Evolutionary conservation across 2,888 invertebrate genomes (phyloP).

Genomic region (Tryphoninae sp.): DNA sequence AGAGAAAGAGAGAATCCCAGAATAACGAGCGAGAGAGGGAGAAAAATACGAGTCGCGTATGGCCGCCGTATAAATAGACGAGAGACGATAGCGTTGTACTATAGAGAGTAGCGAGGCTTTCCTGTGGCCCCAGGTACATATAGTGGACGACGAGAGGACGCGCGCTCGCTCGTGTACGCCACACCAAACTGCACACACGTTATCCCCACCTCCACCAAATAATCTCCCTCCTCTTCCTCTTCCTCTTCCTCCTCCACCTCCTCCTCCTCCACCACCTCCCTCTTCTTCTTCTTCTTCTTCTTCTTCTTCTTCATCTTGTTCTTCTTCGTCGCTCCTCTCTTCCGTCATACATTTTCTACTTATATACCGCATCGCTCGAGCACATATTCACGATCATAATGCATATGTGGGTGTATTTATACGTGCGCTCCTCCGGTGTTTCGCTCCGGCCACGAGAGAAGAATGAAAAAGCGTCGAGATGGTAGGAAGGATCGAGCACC

Average conservation of each 20-base stretch:
- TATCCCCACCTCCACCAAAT: not conserved
- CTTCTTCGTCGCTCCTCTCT: slow-evolving; percentile 10
- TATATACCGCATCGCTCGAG: not conserved
- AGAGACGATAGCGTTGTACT: slow-evolving; percentile 74
- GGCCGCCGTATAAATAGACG: slow-evolving; percentile 79
- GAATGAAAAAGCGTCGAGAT: slow-evolving; percentile 63
- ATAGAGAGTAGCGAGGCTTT: slow-evolving; percentile 68
- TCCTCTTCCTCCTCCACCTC: slow-evolving; percentile 22
- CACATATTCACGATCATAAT: slow-evolving; percentile 19
- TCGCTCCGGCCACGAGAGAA: slow-evolving; percentile 35
- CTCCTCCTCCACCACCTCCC: too few species aligned
- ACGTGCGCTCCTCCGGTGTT: slow-evolving; percentile 42
- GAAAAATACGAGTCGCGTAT: slow-evolving; percentile 75
- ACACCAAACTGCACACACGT: slow-evolving; percentile 54
- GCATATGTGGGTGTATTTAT: slow-evolving; percentile 40
- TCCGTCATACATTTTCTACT: slow-evolving; percentile 24
- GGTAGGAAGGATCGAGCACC: slow-evolving; percentile 34
- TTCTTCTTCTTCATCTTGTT: slow-evolving; percentile 27
- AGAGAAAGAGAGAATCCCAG: slow-evolving; percentile 39
- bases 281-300: not conserved
- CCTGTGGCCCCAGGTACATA: slow-evolving; percentile 69
- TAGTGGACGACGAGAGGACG: slow-evolving; percentile 65
- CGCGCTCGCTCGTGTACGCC: slow-evolving; percentile 42
- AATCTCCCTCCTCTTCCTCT: slow-evolving; percentile 22
- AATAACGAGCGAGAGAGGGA: slow-evolving; percentile 62